Conservation (phyloP, 2,888 invertebrate genomes). For the Poecilobothrus nobilitatus region DNA sequence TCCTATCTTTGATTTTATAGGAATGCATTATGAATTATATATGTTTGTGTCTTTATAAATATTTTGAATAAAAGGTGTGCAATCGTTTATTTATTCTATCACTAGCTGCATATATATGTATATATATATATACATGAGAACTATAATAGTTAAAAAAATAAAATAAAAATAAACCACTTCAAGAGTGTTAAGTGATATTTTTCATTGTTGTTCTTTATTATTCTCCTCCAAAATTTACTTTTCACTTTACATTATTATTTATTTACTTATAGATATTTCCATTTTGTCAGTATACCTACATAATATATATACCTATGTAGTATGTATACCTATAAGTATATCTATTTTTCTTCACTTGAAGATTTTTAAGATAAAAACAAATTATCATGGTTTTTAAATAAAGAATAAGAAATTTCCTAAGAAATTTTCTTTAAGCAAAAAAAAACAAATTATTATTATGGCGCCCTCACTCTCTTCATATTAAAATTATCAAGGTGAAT, state of each 20-base stretch:
- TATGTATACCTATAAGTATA: too few relatives aligned
- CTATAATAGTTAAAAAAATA: neutral
- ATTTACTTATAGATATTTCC: neutral
- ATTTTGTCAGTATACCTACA: neutral
- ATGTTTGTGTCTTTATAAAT: too few relatives aligned
- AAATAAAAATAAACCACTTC: neutral
- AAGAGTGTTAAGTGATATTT: conserved; percentile 1
- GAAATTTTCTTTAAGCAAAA: too few relatives aligned
- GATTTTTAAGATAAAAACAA: neutral
- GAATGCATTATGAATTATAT: too few relatives aligned
- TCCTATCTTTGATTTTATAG: too few relatives aligned
- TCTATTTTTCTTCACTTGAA: neutral
- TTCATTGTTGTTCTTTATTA: neutral
- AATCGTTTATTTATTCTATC: conserved; percentile 1
- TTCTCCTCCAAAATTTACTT: neutral
- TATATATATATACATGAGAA: neutral
- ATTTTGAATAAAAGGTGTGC: neutral
- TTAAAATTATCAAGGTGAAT: neutral
- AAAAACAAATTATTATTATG: neutral
- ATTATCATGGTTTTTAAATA: neutral
- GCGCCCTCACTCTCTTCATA: neutral
- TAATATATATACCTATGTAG: too few relatives aligned
- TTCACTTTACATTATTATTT: neutral
- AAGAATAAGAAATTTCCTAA: too few relatives aligned
- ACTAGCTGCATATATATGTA: neutral